These are phyloP conservation scores for Amphilophus citrinellus DNA, from an alignment of 2,113 vertebrate species.

Conservation along the genomic window DNA sequence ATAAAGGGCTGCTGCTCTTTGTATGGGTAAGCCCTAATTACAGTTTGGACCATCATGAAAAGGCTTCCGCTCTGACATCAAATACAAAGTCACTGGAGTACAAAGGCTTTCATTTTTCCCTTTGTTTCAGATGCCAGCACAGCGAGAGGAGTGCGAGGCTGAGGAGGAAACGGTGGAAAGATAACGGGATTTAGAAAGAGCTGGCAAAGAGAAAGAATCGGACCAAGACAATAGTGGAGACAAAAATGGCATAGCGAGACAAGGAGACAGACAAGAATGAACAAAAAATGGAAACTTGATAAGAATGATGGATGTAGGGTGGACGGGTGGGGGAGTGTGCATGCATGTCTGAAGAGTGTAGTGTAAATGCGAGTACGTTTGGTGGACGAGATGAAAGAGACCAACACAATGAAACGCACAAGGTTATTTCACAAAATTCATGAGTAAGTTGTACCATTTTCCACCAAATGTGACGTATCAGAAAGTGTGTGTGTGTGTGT, in stretches of 20 bases:
- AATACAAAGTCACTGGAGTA: conserved; percentile 63
- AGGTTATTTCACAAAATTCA: conserved; percentile 18
- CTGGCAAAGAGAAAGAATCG: conserved; percentile 22
- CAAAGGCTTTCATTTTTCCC: conserved; percentile 65
- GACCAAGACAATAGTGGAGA: conserved; percentile 50
- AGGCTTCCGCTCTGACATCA: conserved; percentile 72
- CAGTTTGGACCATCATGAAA: conserved; percentile 68
- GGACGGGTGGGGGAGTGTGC: not conserved
- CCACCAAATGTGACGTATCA: not conserved
- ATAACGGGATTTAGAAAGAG: conserved; percentile 59
- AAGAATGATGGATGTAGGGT: conserved; percentile 56
- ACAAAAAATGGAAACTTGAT: conserved; percentile 68
- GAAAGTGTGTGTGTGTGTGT: not conserved
- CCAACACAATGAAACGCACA: conserved; percentile 23
- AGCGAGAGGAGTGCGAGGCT: conserved; percentile 42
- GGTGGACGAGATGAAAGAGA: conserved; percentile 16
- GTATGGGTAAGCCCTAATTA: conserved; percentile 65
- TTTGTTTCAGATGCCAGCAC: conserved; percentile 66
- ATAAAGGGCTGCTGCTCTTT: conserved; percentile 65
- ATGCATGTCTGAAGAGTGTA: not conserved
- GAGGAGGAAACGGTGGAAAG: conserved; percentile 53
- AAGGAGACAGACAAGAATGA: conserved; percentile 57
- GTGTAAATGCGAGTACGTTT: conserved; percentile 22
- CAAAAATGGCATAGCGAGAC: conserved; percentile 36
- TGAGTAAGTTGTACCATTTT: conserved; percentile 23